phyloP scores from a whole-genome alignment of 2,113 vertebrate genomes.

The Vireo altiloquus region DNA sequence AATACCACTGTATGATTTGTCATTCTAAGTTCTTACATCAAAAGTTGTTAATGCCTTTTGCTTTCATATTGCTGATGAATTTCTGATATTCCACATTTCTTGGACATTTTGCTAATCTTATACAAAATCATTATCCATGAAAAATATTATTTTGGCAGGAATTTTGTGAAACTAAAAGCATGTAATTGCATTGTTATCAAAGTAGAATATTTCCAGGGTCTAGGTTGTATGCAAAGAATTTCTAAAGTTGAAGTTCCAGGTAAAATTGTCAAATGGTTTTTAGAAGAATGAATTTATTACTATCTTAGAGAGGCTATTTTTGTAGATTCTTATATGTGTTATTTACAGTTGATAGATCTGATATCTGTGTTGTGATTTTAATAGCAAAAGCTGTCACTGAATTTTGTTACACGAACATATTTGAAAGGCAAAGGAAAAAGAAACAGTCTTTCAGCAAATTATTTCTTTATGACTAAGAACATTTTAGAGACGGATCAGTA shows the following conservation, averaged over 20 bases:
- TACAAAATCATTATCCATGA: neutral
- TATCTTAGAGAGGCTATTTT: neutral
- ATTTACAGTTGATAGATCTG: neutral
- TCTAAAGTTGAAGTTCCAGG: neutral
- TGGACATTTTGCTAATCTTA: neutral
- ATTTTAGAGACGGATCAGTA: neutral
- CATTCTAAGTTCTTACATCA: neutral
- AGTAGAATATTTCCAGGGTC: neutral
- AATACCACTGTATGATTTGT: neutral
- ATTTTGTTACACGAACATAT: neutral
- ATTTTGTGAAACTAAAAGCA: neutral
- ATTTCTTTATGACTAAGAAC: neutral
- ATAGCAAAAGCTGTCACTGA: neutral
- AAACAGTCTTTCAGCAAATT: neutral
- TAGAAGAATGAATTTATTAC: neutral
- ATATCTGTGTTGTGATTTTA: neutral
- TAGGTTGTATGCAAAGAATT: neutral
- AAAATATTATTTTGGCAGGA: neutral
- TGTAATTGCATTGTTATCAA: neutral
- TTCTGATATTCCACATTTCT: slow-evolving; percentile 1
- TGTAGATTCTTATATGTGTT: neutral
- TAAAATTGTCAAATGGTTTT: neutral
- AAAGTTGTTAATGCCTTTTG: neutral
- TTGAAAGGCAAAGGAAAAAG: neutral
- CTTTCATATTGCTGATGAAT: neutral